phyloP scores from a whole-genome alignment of 2,888 invertebrate genomes.

The Nymphalis c-album region DNA sequence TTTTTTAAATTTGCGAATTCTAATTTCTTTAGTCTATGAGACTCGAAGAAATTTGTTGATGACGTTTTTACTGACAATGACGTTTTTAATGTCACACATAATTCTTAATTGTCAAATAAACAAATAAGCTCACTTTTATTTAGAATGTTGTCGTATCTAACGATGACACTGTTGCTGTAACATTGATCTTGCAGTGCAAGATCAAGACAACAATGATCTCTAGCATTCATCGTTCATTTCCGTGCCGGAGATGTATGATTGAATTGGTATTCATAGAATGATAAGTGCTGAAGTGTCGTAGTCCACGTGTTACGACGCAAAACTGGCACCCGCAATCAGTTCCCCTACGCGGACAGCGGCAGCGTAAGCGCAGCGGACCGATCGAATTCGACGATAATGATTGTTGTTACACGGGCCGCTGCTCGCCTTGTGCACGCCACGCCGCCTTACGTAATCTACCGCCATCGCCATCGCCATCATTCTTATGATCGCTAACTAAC shows the following conservation, averaged over 20 bases:
- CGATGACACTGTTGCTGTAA: conserved; percentile 22
- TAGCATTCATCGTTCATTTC: conserved; percentile 22
- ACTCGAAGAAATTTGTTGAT: background rate
- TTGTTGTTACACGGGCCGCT: conserved; percentile 61
- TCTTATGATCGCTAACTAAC: conserved; percentile 1
- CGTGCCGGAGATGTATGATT: conserved; percentile 2
- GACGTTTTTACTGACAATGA: too few relatives aligned
- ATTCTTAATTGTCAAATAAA: background rate
- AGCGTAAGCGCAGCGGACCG: conserved; percentile 37
- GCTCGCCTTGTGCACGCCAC: conserved; percentile 55
- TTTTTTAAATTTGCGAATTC: background rate
- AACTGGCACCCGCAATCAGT: conserved; percentile 26
- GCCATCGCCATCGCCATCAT: conserved; percentile 38
- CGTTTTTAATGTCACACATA: background rate
- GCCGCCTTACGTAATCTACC: conserved; percentile 58
- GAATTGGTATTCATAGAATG: conserved; percentile 23
- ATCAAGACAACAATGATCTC: conserved; percentile 23
- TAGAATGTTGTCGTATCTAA: conserved; percentile 9
- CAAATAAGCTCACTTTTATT: background rate
- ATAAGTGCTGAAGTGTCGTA: conserved; percentile 11
- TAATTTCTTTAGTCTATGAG: background rate
- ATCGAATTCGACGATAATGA: conserved; percentile 53
- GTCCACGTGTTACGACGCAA: conserved; percentile 21
- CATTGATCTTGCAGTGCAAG: conserved; percentile 30
- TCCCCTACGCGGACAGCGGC: conserved; percentile 33